Conservation (phyloP, 2,888 invertebrate genomes). For the Torymus auratus region DNA sequence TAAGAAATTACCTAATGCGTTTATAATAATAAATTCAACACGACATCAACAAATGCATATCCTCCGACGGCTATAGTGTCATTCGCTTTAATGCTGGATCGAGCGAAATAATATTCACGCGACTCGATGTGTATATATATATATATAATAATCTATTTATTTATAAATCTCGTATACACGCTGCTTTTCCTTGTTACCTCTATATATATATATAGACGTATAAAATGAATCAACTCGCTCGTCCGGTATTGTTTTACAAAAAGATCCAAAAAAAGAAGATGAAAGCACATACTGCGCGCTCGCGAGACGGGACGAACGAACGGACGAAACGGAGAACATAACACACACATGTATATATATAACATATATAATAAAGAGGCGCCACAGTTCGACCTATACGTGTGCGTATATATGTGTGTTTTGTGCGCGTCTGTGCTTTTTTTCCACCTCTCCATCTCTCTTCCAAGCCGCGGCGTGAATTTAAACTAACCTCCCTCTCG, state of each 20-base stretch:
- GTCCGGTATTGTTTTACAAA: constrained; percentile 37
- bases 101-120: constrained; percentile 23
- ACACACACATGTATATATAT: constrained; percentile 20
- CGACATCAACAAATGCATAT: constrained; percentile 69
- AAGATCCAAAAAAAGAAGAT: constrained; percentile 18
- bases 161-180: constrained; percentile 53
- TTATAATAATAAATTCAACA: constrained; percentile 73
- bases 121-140: constrained; percentile 16
- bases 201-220: constrained; percentile 37
- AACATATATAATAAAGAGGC: constrained; percentile 39
- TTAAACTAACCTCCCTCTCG: constrained; percentile 40
- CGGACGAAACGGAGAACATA: constrained; percentile 25
- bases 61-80: constrained; percentile 42
- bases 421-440: too few species aligned
- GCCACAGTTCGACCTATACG: constrained; percentile 38
- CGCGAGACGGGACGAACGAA: constrained; percentile 58
- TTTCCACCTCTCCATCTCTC: neutral
- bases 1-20: constrained; percentile 70
- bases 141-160: constrained; percentile 39
- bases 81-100: constrained; percentile 35
- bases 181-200: constrained; percentile 37
- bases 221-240: constrained; percentile 48
- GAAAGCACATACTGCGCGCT: constrained; percentile 33
- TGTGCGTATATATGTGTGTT: neutral
- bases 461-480: constrained; percentile 33